A percentile compares a stretch with the other conserved stretches of the same genome.
phyloP scores from a whole-genome alignment of 2,888 invertebrate species.

The Hipparchia sbordonii region DNA sequence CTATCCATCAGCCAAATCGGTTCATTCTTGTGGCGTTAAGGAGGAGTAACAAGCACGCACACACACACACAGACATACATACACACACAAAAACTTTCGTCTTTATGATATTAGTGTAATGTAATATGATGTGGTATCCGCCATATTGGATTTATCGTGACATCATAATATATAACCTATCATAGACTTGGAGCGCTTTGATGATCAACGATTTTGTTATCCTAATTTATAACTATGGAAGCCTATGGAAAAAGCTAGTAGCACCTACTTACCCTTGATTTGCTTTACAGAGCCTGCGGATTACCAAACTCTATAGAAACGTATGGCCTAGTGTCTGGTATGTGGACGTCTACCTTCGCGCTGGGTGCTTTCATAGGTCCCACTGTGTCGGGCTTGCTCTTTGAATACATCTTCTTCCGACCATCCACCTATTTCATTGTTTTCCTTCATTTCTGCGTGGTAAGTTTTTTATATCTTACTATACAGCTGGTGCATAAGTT shows the following conservation, averaged over 20 bases:
- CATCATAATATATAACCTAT: not conserved
- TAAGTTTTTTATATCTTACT: constrained; percentile 59
- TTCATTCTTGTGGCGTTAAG: no score
- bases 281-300: constrained; percentile 83
- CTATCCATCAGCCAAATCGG: no score
- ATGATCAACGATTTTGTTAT: no score
- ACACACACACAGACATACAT: no score
- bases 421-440: constrained; percentile 88
- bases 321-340: constrained; percentile 93
- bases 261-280: not conserved
- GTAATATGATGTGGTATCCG: no score
- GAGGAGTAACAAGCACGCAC: no score
- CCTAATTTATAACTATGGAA: no score
- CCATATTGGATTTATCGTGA: not conserved
- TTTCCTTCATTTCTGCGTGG: constrained; percentile 85
- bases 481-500: no score
- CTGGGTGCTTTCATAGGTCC: constrained; percentile 94
- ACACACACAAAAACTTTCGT: no score
- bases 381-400: constrained; percentile 88
- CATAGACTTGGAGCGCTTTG: no score
- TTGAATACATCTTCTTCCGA: constrained; percentile 88
- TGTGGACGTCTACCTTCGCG: constrained; percentile 96
- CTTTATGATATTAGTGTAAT: no score
- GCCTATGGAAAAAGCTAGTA: no score
- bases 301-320: constrained; percentile 94